Conservation (phyloP, 2,888 invertebrate species). For the Aphelenchoides bicaudatus region DNA sequence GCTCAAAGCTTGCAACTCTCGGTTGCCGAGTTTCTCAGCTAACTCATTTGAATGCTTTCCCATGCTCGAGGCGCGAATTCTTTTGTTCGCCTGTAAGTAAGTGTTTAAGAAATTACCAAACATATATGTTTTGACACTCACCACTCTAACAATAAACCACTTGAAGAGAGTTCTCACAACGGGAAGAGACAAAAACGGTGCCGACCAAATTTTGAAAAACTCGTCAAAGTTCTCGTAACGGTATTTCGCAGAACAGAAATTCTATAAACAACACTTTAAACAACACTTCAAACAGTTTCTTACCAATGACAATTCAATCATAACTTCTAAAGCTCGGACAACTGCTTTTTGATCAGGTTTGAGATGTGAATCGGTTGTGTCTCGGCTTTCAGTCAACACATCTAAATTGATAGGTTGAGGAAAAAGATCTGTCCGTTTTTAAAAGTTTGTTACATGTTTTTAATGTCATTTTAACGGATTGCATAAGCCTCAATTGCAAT, state of each 20-base stretch:
- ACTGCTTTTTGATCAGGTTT: neutral
- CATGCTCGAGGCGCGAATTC: neutral
- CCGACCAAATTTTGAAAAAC: neutral
- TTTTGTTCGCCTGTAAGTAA: conserved; percentile 1
- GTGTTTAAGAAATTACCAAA: neutral
- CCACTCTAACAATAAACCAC: neutral
- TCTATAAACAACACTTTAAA: too few relatives aligned
- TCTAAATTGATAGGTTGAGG: too few relatives aligned
- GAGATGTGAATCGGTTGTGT: conserved; percentile 1
- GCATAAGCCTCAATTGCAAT: too few relatives aligned
- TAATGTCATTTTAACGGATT: too few relatives aligned
- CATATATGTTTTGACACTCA: neutral
- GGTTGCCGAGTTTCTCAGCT: neutral
- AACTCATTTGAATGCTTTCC: conserved; percentile 7
- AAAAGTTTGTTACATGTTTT: too few relatives aligned
- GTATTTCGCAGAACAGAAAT: conserved; percentile 9
- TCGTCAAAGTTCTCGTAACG: conserved; percentile 4
- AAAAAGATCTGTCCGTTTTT: too few relatives aligned
- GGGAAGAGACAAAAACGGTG: neutral
- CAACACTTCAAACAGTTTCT: too few relatives aligned
- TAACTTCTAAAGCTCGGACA: neutral
- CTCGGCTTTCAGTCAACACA: neutral
- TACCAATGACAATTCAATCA: conserved; percentile 9
- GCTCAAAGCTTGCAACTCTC: neutral
- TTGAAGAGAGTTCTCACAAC: neutral